Percentiles rank a stretch among this genome's conserved stretches.
Conservation (phyloP, 2,888 invertebrate species). For the Tachina fera region DNA sequence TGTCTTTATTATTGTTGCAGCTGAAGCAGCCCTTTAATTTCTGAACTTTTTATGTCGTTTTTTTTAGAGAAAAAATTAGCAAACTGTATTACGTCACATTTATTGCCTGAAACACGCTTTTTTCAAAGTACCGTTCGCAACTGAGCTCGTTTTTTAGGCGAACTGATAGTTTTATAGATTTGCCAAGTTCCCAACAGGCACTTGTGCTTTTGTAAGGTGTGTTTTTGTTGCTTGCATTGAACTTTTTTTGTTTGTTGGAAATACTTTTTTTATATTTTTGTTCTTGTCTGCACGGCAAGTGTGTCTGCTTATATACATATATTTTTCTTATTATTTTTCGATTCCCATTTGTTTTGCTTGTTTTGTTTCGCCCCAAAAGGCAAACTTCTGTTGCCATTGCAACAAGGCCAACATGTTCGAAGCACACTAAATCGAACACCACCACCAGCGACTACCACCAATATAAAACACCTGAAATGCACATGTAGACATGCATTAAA, state of each 20-base stretch:
- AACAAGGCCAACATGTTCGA: constrained; percentile 73
- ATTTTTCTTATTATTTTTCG: constrained; percentile 6
- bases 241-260: constrained; percentile 52
- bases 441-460: constrained; percentile 4
- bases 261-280: constrained; percentile 22
- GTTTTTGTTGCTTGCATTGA: constrained; percentile 70
- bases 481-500: constrained; percentile 43
- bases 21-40: not conserved
- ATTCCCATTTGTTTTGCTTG: constrained; percentile 62
- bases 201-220: constrained; percentile 64
- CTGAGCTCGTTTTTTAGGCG: constrained; percentile 82
- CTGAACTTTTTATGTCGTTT: constrained; percentile 8
- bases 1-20: constrained; percentile 1
- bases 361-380: constrained; percentile 64
- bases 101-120: constrained; percentile 73
- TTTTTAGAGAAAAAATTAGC: constrained; percentile 4
- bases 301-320: constrained; percentile 36
- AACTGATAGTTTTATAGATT: constrained; percentile 82
- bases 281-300: constrained; percentile 63
- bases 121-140: constrained; percentile 81
- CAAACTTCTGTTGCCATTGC: constrained; percentile 69
- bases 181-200: constrained; percentile 77
- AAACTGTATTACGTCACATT: constrained; percentile 37
- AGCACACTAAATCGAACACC: constrained; percentile 67
- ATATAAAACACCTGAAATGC: constrained; percentile 48